Percentiles rank a stretch among this genome's conserved stretches.
Evolutionary conservation across 1,140 invertebrate species (phyloP).

Genomic region (Drosophila saltans): DNA sequence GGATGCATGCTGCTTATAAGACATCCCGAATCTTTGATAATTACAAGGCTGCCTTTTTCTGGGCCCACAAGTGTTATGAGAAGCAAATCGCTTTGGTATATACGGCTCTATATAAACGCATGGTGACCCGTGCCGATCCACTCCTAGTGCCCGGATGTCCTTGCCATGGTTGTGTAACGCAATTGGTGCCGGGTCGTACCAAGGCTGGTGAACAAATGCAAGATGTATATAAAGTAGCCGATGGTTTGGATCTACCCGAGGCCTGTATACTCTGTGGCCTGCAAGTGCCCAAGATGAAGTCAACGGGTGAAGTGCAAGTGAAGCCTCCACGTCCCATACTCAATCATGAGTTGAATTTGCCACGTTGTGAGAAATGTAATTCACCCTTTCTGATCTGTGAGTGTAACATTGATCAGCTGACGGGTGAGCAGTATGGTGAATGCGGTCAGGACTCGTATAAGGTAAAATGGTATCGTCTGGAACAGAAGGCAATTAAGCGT

Average conservation of each 20-base stretch:
- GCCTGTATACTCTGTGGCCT: slow-evolving; percentile 62
- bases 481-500: slow-evolving; percentile 5
- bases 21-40: slow-evolving; percentile 66
- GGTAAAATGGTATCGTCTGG: slow-evolving; percentile 69
- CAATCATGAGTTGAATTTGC: slow-evolving; percentile 61
- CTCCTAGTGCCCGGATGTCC: slow-evolving; percentile 43
- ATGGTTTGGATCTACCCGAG: slow-evolving; percentile 44
- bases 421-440: slow-evolving; percentile 62
- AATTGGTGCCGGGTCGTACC: slow-evolving; percentile 40
- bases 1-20: slow-evolving; percentile 61
- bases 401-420: slow-evolving; percentile 68
- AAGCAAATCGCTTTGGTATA: slow-evolving; percentile 62
- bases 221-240: slow-evolving; percentile 38
- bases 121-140: slow-evolving; percentile 53
- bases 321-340: slow-evolving; percentile 56
- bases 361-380: slow-evolving; percentile 57
- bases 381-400: slow-evolving; percentile 68
- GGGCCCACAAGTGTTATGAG: slow-evolving; percentile 69
- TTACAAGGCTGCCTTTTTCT: slow-evolving; percentile 64
- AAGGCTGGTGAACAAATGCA: slow-evolving; percentile 31
- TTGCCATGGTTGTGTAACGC: slow-evolving; percentile 47
- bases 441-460: slow-evolving; percentile 74
- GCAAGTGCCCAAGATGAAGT: slow-evolving; percentile 47
- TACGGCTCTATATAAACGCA: slow-evolving; percentile 46
- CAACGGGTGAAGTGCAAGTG: not conserved